A percentile compares a stretch with the other conserved stretches of the same genome.
These are phyloP conservation scores for Chroicocephalus ridibundus DNA, from an alignment of 2,113 vertebrate genomes.

Conservation along the genomic window DNA sequence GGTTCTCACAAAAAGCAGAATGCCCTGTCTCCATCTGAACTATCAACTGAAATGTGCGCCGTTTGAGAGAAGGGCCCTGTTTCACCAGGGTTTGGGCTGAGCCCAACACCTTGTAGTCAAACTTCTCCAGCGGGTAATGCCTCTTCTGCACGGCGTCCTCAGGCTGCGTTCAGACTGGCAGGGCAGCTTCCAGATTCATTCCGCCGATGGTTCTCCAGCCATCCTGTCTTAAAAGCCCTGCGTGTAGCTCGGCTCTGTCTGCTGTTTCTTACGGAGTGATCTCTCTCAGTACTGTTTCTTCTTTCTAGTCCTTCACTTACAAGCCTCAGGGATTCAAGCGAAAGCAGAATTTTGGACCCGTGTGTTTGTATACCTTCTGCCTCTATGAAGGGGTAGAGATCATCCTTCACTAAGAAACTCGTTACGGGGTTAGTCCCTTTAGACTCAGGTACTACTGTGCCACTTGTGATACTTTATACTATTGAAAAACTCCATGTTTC, in stretches of 20 bases:
- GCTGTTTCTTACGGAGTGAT: neutral
- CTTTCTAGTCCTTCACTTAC: neutral
- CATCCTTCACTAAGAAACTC: neutral
- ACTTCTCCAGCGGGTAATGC: neutral
- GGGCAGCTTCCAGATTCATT: neutral
- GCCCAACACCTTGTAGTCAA: neutral
- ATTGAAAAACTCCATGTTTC: neutral
- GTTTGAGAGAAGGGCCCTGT: neutral
- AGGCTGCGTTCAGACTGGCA: neutral
- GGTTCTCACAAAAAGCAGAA: neutral
- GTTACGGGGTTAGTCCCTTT: neutral
- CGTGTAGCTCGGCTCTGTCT: neutral
- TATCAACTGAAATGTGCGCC: accelerated
- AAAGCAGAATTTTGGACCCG: neutral
- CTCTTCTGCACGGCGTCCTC: neutral
- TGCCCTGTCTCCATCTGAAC: neutral
- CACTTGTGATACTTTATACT: neutral
- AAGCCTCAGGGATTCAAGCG: neutral
- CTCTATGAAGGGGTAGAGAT: neutral
- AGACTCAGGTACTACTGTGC: accelerated
- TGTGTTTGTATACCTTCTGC: neutral
- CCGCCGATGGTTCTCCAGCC: neutral
- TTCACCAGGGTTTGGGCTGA: neutral
- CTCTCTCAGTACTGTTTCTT: neutral
- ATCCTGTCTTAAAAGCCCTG: neutral